Conservation (phyloP, 2,113 vertebrate genomes). For the Haliaeetus leucogaster region DNA sequence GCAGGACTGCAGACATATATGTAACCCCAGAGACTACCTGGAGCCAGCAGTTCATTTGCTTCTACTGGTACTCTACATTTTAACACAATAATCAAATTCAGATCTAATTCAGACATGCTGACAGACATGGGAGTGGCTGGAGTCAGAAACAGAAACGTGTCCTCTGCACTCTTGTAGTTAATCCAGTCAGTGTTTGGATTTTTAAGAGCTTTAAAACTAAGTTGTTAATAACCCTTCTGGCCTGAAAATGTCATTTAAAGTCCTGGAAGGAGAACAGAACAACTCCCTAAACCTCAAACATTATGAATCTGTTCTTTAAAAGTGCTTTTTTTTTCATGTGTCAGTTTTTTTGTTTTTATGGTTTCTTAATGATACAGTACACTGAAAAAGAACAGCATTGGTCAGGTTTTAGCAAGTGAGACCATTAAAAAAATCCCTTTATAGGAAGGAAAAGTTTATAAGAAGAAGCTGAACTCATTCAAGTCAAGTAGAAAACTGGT, state of each 20-base stretch:
- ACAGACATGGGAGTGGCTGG: slow-evolving; percentile 40
- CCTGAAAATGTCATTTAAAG: slow-evolving; percentile 32
- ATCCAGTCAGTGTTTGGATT: slow-evolving; percentile 58
- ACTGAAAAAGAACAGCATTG: not conserved
- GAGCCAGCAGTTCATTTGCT: slow-evolving; percentile 22
- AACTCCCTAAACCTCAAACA: not conserved
- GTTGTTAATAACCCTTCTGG: slow-evolving; percentile 16
- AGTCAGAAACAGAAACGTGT: slow-evolving; percentile 52
- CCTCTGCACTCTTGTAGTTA: slow-evolving; percentile 48
- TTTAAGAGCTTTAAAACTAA: slow-evolving; percentile 53
- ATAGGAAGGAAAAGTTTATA: not conserved
- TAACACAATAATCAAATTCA: slow-evolving; percentile 39
- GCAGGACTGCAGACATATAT: not conserved
- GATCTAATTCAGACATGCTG: slow-evolving; percentile 59
- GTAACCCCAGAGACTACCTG: not conserved
- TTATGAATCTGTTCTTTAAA: slow-evolving; percentile 1
- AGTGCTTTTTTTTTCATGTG: not conserved
- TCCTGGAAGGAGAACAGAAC: slow-evolving; percentile 31
- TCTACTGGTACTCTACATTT: not conserved
- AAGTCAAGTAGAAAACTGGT: not conserved
- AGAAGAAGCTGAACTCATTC: not conserved
- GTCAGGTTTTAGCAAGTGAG: not conserved
- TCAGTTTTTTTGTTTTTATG: slow-evolving; percentile 36
- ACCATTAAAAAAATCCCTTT: not conserved
- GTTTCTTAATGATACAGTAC: not conserved